phyloP scores from a whole-genome alignment of 2,113 vertebrate species.

The Phylloscopus trochilus region DNA sequence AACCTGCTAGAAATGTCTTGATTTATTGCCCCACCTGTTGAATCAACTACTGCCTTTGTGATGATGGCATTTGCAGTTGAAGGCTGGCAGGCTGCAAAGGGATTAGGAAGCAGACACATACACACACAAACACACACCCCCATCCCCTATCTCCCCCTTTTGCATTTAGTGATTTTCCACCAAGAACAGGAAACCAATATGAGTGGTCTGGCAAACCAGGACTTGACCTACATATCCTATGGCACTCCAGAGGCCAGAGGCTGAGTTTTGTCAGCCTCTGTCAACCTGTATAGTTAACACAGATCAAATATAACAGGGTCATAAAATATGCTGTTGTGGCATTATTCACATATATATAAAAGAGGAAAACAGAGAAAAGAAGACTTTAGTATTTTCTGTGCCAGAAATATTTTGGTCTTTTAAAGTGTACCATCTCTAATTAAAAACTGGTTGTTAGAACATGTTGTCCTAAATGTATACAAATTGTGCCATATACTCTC shows the following conservation, averaged over 20 bases:
- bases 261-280: neutral
- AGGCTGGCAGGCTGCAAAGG: neutral
- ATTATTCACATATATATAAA: neutral
- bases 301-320: neutral
- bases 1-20: constrained; percentile 36
- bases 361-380: neutral
- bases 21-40: constrained; percentile 57
- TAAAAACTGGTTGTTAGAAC: neutral
- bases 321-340: neutral
- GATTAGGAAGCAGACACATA: neutral
- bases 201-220: neutral
- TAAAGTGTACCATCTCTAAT: neutral
- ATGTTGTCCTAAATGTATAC: neutral
- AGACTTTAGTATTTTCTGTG: neutral
- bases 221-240: neutral
- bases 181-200: neutral
- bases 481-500: neutral
- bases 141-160: neutral
- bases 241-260: neutral
- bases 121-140: fast-evolving
- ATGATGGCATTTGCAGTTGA: constrained; percentile 20
- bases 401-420: neutral
- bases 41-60: neutral
- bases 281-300: neutral
- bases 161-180: neutral